Percentiles rank a stretch among this genome's conserved stretches.
Conservation (phyloP, 2,113 vertebrate species). For the Percina caprodes region DNA sequence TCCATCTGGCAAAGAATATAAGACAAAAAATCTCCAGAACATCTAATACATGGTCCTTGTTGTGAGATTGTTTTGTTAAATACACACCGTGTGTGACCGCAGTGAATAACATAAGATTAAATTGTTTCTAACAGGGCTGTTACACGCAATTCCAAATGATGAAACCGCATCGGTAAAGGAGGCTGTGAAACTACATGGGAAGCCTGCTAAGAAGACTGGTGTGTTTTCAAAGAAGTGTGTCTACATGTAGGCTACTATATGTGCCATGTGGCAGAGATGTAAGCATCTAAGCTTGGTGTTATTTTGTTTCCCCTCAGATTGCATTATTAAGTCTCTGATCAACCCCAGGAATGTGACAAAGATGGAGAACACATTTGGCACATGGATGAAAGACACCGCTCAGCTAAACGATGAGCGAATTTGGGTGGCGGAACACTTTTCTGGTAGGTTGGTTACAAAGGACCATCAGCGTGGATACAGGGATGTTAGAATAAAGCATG, state of each 20-base stretch:
- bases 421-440: conserved; percentile 95
- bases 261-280: neutral
- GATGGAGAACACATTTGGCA: conserved; percentile 89
- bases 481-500: neutral
- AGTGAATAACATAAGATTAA: neutral
- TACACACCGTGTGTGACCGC: neutral
- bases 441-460: conserved; percentile 81
- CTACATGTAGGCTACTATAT: neutral
- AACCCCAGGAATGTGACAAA: conserved; percentile 87
- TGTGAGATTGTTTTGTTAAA: neutral
- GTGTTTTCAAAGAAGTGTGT: conserved; percentile 34
- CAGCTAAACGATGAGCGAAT: conserved; percentile 87
- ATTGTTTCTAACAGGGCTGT: conserved; percentile 77
- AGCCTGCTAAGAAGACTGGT: conserved; percentile 83
- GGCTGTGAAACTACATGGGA: conserved; percentile 68
- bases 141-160: conserved; percentile 87
- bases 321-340: conserved; percentile 88
- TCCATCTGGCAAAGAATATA: neutral
- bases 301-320: conserved; percentile 77
- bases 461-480: neutral
- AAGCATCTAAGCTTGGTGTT: neutral
- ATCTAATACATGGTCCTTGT: neutral
- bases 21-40: neutral
- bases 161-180: conserved; percentile 84
- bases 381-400: conserved; percentile 92